Conservation (phyloP, 53 echinoderm and acorn worm genomes). For the Holothuria scabra region DNA sequence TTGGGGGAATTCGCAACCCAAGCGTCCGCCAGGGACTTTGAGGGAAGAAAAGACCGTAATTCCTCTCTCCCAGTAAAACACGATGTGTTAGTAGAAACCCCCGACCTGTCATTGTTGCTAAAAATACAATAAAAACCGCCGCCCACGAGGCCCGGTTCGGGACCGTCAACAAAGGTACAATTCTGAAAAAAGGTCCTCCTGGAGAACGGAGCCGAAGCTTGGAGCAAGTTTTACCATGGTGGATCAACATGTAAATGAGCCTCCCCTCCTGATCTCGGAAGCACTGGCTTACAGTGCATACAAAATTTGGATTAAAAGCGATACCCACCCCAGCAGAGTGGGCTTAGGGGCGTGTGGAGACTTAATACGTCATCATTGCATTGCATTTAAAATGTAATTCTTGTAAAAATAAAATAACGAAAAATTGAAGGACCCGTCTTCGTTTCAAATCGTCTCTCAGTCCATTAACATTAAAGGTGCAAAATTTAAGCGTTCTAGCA, state of each 20-base stretch:
- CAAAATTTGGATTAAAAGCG: not conserved
- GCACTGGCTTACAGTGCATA: not conserved
- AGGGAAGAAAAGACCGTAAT: not conserved
- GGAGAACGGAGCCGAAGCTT: not conserved
- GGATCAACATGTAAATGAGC: not conserved
- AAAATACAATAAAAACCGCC: slow-evolving; percentile 26
- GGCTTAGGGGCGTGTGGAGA: not conserved
- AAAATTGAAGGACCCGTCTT: too few relatives aligned
- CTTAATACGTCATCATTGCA: not conserved
- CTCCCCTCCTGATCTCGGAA: not conserved
- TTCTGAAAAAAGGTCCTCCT: not conserved
- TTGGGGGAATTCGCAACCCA: not conserved
- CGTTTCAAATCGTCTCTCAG: too few relatives aligned
- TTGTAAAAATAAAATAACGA: not conserved
- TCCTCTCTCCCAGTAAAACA: slow-evolving; percentile 1
- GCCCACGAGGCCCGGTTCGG: not conserved
- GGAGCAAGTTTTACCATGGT: not conserved
- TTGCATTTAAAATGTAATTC: not conserved
- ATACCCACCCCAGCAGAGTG: slow-evolving; percentile 16
- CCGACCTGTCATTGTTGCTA: not conserved
- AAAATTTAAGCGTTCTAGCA: not conserved
- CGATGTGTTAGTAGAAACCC: not conserved
- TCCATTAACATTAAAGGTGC: not conserved
- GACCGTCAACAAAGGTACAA: not conserved
- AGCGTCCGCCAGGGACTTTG: not conserved